phyloP scores from a whole-genome alignment of 2,797 vertebrate genomes.

The Jordanella pulchra region DNA sequence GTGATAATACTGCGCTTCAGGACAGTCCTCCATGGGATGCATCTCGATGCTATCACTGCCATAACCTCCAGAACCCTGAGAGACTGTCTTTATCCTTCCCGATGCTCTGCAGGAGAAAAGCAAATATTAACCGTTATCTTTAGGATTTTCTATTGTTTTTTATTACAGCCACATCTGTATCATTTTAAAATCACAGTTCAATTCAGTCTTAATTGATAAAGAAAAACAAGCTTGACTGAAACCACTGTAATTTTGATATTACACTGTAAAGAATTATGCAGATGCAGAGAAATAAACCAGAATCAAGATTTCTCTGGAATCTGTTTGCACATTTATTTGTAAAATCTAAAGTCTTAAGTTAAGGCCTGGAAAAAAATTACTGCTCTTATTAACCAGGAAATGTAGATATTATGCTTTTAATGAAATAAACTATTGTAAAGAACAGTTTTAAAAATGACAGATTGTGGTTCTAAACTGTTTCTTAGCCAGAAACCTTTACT shows the following conservation, averaged over 20 bases:
- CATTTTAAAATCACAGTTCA: background rate
- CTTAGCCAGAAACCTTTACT: background rate
- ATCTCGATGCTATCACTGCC: conserved; percentile 95
- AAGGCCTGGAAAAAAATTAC: background rate
- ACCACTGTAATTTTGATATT: background rate
- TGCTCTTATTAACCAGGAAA: background rate
- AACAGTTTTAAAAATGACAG: conserved; percentile 7
- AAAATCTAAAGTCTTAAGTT: background rate
- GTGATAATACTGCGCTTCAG: conserved; percentile 84
- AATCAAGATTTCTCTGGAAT: background rate
- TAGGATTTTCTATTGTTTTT: background rate
- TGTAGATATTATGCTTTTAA: background rate
- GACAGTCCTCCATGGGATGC: conserved; percentile 85
- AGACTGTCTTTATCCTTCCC: conserved; percentile 87
- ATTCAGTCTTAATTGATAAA: background rate
- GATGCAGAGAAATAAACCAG: background rate
- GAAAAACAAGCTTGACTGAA: background rate
- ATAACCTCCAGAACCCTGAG: conserved; percentile 93
- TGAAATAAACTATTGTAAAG: too few species aligned
- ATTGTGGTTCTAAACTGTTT: conserved; percentile 9
- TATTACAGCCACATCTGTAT: background rate
- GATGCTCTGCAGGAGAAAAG: conserved; percentile 81
- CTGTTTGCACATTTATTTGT: too few species aligned
- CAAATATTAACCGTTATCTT: background rate
- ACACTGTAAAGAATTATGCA: background rate